These are phyloP conservation scores for Yponomeuta evonymella DNA, from an alignment of 2,888 invertebrate genomes.

Conservation along the genomic window DNA sequence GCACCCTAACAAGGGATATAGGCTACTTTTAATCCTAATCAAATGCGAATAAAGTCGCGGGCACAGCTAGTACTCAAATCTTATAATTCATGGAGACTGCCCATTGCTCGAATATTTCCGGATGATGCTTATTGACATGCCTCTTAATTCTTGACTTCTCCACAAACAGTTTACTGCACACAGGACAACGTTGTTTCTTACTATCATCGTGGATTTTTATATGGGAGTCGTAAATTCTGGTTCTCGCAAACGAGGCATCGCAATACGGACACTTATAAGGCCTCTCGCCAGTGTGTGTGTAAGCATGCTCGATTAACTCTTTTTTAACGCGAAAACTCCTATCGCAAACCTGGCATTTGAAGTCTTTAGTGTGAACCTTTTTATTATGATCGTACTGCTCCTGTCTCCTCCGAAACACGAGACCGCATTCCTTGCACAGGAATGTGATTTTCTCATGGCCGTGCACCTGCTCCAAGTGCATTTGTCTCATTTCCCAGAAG, in stretches of 20 bases:
- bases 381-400: slow-evolving; percentile 27
- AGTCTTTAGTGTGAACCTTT: slow-evolving; percentile 24
- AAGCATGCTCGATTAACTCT: slow-evolving; percentile 25
- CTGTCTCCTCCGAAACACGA: slow-evolving; percentile 21
- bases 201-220: slow-evolving; percentile 9
- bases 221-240: slow-evolving; percentile 13
- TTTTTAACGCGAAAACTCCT: slow-evolving; percentile 22
- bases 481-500: slow-evolving; percentile 23
- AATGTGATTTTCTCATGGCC: slow-evolving; percentile 14
- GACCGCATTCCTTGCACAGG: slow-evolving; percentile 23
- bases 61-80: neutral
- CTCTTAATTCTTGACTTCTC: neutral
- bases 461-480: slow-evolving; percentile 24
- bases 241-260: neutral
- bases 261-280: neutral
- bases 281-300: neutral
- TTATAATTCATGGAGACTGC: neutral
- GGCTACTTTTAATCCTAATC: too few species aligned
- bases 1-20: too few species aligned
- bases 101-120: slow-evolving; percentile 6
- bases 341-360: slow-evolving; percentile 26
- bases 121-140: slow-evolving; percentile 11
- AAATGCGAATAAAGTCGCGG: too few species aligned
- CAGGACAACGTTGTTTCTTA: slow-evolving; percentile 6
- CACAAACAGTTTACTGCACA: slow-evolving; percentile 11